Percentiles rank a stretch among this genome's conserved stretches.
Evolutionary conservation across 2,888 invertebrate genomes (phyloP).

Genomic region (Tetragonisca angustula): DNA sequence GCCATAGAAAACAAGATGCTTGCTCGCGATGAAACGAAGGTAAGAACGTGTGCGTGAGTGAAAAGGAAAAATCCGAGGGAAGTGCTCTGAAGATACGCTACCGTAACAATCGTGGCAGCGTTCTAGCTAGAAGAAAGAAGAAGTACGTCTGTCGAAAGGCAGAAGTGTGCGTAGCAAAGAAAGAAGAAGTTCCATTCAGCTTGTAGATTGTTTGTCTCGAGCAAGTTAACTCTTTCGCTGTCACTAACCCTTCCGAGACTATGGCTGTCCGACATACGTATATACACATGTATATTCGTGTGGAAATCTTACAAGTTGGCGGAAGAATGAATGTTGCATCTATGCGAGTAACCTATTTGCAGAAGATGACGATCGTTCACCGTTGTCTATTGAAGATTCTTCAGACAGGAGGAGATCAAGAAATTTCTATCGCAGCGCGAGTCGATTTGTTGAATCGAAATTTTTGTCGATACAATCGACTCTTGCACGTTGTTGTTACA

Average conservation of each 20-base stretch:
- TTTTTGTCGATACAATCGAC: neutral
- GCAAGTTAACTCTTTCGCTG: neutral
- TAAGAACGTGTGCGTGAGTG: neutral
- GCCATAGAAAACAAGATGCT: slow-evolving; percentile 7
- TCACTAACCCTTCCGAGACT: neutral
- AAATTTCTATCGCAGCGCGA: neutral
- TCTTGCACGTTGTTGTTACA: neutral
- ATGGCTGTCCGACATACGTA: neutral
- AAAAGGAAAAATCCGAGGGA: slow-evolving; percentile 11
- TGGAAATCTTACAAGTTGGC: neutral
- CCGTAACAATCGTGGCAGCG: neutral
- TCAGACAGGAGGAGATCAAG: neutral
- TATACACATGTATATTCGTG: no score
- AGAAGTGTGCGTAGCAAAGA: neutral
- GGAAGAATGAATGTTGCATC: neutral
- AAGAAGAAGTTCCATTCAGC: neutral
- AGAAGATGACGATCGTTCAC: neutral
- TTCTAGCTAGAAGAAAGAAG: neutral
- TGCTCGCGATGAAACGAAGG: neutral
- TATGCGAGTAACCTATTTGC: neutral
- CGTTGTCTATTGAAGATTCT: neutral
- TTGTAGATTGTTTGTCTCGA: neutral
- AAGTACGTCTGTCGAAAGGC: neutral
- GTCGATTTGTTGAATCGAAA: neutral
- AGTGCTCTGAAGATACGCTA: neutral